Percentiles rank a stretch among this genome's conserved stretches.
Conservation (phyloP, 2,797 vertebrate species). For the Acanthurus lineatus region DNA sequence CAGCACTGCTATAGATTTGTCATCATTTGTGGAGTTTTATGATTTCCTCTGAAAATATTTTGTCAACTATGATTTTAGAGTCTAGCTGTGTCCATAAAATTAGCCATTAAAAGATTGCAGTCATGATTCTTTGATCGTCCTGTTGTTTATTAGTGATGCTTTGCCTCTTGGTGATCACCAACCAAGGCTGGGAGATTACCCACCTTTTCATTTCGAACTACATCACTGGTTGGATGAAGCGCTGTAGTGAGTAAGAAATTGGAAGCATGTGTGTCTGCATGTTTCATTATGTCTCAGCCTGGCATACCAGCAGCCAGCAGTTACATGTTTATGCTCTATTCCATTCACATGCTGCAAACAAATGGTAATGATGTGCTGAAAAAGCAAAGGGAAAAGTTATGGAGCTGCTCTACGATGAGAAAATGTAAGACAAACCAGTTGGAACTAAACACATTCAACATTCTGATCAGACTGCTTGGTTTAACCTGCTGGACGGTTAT, state of each 20-base stretch:
- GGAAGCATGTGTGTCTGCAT: conserved; percentile 68
- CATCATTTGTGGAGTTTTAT: conserved; percentile 18
- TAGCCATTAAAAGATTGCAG: background rate
- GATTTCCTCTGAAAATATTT: conserved; percentile 34
- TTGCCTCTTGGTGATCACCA: conserved; percentile 21
- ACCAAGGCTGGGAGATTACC: conserved; percentile 45
- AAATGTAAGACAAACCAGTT: conserved; percentile 36
- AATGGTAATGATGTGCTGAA: conserved; percentile 67
- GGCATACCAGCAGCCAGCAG: conserved; percentile 50
- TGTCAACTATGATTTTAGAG: conserved; percentile 3
- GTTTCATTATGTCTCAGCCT: conserved; percentile 63
- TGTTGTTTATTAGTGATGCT: conserved; percentile 49
- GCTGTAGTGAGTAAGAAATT: conserved; percentile 67
- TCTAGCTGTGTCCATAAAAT: background rate
- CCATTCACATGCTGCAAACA: conserved; percentile 69
- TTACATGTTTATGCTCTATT: conserved; percentile 57
- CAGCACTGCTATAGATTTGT: background rate
- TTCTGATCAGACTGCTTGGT: conserved; percentile 13
- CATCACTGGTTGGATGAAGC: conserved; percentile 64
- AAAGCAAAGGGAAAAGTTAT: conserved; percentile 22
- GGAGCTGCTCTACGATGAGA: conserved; percentile 37
- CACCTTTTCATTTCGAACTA: conserved; percentile 56
- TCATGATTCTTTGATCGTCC: conserved; percentile 15
- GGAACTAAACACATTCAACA: conserved; percentile 30
- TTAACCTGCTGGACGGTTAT: conserved; percentile 45